These are phyloP conservation scores for Cosmia pyralina DNA, from an alignment of 2,888 invertebrate genomes.

Conservation along the genomic window DNA sequence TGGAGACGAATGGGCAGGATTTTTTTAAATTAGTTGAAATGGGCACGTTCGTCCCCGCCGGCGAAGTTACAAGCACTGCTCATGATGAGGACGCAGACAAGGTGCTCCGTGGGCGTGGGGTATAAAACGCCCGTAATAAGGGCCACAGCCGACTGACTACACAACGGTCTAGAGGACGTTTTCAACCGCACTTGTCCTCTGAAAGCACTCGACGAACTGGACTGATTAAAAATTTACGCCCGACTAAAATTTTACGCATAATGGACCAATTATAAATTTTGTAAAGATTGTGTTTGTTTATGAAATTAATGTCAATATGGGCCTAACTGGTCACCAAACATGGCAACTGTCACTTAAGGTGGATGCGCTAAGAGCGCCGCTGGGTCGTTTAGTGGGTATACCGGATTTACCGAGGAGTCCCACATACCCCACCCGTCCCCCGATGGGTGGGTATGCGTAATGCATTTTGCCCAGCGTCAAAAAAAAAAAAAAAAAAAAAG, in stretches of 20 bases:
- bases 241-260: slow-evolving; percentile 9
- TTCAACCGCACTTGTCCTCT: slow-evolving; percentile 65
- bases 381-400: too few species aligned
- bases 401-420: too few species aligned
- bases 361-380: too few species aligned
- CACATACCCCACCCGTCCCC: too few species aligned
- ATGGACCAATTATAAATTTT: slow-evolving; percentile 1
- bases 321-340: neutral
- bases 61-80: slow-evolving; percentile 62
- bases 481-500: too few species aligned
- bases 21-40: slow-evolving; percentile 57
- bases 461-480: too few species aligned
- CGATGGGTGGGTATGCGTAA: too few species aligned
- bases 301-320: neutral
- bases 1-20: slow-evolving; percentile 42
- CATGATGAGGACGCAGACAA: slow-evolving; percentile 65
- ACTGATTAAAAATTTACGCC: slow-evolving; percentile 62
- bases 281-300: neutral
- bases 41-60: slow-evolving; percentile 51
- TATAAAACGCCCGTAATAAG: slow-evolving; percentile 64
- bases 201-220: slow-evolving; percentile 59
- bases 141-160: slow-evolving; percentile 59
- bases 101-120: slow-evolving; percentile 57
- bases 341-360: neutral
- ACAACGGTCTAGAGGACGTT: slow-evolving; percentile 63